Evolutionary conservation across 2,888 invertebrate species (phyloP).

Genomic region (Colostygia pectinataria): DNA sequence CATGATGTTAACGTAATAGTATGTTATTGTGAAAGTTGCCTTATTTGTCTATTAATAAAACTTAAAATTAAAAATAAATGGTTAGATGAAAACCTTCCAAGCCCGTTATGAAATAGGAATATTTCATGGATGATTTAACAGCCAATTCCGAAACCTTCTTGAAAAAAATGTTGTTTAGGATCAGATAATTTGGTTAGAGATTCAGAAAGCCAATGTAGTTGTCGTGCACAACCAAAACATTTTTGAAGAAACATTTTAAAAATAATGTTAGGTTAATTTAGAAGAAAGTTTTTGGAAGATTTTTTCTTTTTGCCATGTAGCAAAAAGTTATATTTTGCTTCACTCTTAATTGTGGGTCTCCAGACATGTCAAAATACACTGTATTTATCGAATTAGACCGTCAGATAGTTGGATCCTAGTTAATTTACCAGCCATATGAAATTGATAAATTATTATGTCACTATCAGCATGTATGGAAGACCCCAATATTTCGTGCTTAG

Average conservation of each 20-base stretch:
- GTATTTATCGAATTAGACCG: too few species aligned
- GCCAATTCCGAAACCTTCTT: slow-evolving; percentile 32
- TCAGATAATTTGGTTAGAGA: slow-evolving; percentile 23
- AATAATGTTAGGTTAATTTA: slow-evolving; percentile 26
- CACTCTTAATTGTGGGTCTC: too few species aligned
- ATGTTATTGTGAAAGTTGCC: slow-evolving; percentile 20
- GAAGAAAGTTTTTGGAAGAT: slow-evolving; percentile 26
- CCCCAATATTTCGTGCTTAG: slow-evolving; percentile 4
- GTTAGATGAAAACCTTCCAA: slow-evolving; percentile 31
- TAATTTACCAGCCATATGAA: too few species aligned
- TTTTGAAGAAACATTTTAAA: slow-evolving; percentile 16
- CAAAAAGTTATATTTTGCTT: too few species aligned
- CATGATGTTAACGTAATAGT: slow-evolving; percentile 15
- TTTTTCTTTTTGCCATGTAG: slow-evolving; percentile 1
- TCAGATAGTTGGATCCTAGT: too few species aligned
- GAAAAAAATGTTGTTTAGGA: slow-evolving; percentile 24
- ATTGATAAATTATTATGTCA: too few species aligned
- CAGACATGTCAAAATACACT: too few species aligned
- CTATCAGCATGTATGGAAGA: not conserved
- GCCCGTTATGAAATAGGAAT: slow-evolving; percentile 16
- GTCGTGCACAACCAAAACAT: slow-evolving; percentile 14
- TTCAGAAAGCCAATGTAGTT: slow-evolving; percentile 19
- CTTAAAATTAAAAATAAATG: slow-evolving; percentile 24
- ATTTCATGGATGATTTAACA: slow-evolving; percentile 24
- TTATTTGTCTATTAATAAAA: slow-evolving; percentile 16